Base-by-base conservation (phyloP, 2,113 vertebrate species). In the Zingel zingel region DNA sequence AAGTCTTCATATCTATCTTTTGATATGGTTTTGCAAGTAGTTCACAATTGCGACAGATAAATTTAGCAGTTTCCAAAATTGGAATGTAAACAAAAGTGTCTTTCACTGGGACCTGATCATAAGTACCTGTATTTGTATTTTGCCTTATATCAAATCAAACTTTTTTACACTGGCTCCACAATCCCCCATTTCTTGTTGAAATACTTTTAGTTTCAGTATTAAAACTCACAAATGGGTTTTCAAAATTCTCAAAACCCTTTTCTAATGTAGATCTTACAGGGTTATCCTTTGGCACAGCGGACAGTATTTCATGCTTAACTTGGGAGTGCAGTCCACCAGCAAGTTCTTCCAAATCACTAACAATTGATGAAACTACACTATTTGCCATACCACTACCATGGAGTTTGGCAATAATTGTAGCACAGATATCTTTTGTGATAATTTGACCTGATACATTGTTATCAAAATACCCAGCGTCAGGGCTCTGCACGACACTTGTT, bases 21-120 rank as follows among this genome's bases (percentile, higher is more conserved):
- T 74, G 70, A 75, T 81, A 58, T 15, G 36, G 3, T 67, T 80
- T 15, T 4, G 23, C 25, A 50, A 84, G 63, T n/a, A 84, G 25
- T 50, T 72, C 53, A 67, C 81, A 88, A 81, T 86, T 88, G 18
- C 25, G 13, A 15, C 81, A 85, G 19, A 89, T 88, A 12, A 23
- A 88, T 45, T 72, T 23, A 8, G 81, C 47, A 3, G 78, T 91
- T 85, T 91, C 82, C 56, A 92, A 83, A 74, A 88, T 86, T 39
- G 79, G 84, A 23, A 88, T 23, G 23, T 83, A 69, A 21, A 83
- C 58, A 87, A 83, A 86, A 6, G 27, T 86, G 30, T 80, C 57
- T n/a, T 62, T 86, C 10, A 84, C 89, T n/a, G 61, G 74, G 4
- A 88, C 67, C 56, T 85, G 76, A 47, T 70, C 57, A 63, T 78